Conservation (phyloP, 1,140 invertebrate species). For the Mercenaria mercenaria region DNA sequence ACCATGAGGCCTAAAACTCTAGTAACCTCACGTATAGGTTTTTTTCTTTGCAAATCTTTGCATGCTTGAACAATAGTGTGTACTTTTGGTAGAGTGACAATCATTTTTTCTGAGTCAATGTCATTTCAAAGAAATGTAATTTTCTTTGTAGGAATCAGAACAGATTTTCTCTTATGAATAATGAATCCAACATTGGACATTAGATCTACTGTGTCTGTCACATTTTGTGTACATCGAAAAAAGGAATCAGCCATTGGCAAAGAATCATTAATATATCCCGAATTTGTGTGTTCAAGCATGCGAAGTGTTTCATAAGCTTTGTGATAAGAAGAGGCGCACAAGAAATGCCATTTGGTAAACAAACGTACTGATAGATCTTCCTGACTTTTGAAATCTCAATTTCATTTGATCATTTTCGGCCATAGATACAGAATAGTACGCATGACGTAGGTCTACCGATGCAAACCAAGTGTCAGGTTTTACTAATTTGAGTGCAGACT, state of each 20-base stretch:
- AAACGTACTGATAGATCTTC: constrained; percentile 44
- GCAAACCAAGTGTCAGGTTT: constrained; percentile 58
- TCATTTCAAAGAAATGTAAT: constrained; percentile 58
- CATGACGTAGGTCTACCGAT: constrained; percentile 69
- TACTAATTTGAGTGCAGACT: constrained; percentile 44
- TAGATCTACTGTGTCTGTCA: constrained; percentile 12
- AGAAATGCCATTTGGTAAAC: constrained; percentile 60
- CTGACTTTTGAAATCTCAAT: constrained; percentile 25
- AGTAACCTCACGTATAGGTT: background rate
- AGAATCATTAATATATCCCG: constrained; percentile 63
- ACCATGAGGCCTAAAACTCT: constrained; percentile 21
- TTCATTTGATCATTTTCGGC: background rate
- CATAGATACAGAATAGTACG: constrained; percentile 60
- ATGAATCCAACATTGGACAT: constrained; percentile 56
- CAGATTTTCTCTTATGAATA: constrained; percentile 62
- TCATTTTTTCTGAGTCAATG: constrained; percentile 59
- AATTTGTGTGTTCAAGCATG: constrained; percentile 51
- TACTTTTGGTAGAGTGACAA: constrained; percentile 48
- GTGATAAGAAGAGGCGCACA: constrained; percentile 54
- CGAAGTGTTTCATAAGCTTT: constrained; percentile 56
- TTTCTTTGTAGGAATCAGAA: constrained; percentile 45
- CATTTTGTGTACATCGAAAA: constrained; percentile 39
- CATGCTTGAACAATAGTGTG: constrained; percentile 42
- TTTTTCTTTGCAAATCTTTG: background rate
- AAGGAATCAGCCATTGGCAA: constrained; percentile 27